Evolutionary conservation across 2,113 vertebrate genomes (phyloP).

Genomic region (Ranitomeya imitator): DNA sequence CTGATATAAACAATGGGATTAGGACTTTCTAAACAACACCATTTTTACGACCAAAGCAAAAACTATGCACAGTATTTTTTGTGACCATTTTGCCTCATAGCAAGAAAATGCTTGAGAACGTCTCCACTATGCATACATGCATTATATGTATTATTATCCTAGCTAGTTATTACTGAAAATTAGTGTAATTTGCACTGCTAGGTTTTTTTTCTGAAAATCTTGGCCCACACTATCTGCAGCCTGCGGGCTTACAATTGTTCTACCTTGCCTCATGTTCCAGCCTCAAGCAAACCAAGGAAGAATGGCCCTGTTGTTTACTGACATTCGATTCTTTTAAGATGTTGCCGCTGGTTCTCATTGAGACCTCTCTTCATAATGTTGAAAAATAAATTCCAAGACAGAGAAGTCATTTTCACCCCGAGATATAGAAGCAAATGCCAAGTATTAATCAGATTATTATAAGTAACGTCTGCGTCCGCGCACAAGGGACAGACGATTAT

Average conservation of each 20-base stretch:
- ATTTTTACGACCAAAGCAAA: not conserved
- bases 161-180: constrained; percentile 47
- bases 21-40: not conserved
- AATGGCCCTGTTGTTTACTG: constrained; percentile 19
- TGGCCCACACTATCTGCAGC: constrained; percentile 6
- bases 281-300: constrained; percentile 13
- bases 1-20: no score
- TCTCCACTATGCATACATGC: not conserved
- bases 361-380: not conserved
- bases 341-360: not conserved
- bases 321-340: constrained; percentile 15
- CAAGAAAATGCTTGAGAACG: not conserved
- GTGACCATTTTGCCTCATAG: not conserved
- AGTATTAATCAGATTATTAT: not conserved
- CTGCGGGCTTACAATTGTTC: not conserved
- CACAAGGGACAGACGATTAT: constrained; percentile 6
- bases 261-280: constrained; percentile 18
- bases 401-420: not conserved
- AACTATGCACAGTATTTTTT: not conserved
- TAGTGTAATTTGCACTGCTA: constrained; percentile 39
- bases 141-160: constrained; percentile 32
- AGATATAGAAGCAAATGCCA: not conserved
- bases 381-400: constrained; percentile 21
- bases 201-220: not conserved
- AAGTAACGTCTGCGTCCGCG: not conserved